Base-by-base conservation (phyloP, 2,797 vertebrate species). In the Amniataba percoides region DNA sequence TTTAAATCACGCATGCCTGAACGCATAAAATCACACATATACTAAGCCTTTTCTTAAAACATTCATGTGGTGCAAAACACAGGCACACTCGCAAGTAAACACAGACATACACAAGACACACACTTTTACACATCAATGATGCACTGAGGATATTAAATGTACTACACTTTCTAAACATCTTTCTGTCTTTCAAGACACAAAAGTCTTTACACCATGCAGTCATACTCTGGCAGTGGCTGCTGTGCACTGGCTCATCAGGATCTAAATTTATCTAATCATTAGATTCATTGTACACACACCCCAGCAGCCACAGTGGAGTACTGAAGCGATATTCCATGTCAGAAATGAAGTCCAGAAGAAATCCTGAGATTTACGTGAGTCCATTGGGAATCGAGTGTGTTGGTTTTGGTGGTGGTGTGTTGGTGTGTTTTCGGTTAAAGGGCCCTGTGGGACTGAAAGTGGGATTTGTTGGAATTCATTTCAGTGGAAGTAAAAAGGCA, bases 381-480 rank as follows among this genome's bases (percentile, higher is more conserved):
- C 64, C 9, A 7, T 6, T 4, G 40, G 65, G 52, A 80, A 58
- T 51, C 52, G 25, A 40, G 43, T 36, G 21, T 58, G 76, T 63
- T 72, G n/a, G n/a, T n/a, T n/a, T 18, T 25, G 6, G 21, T 62
- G 56, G 18, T 56, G 23, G 58, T n/a, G 74, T 18, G 19, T 55
- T 68, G n/a, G n/a, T n/a, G n/a, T n/a, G n/a, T n/a, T 51, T 60
- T 19, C n/a, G 46, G 48, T 69, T 31, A 31, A n/a, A 2, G 5
- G 34, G 15, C 7, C 53, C 39, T 2, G 1, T 4, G 23, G 58
- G 48, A 43, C 39, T 72, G 14, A 40, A 0, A 60, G n/a, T 25
- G 31, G 68, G 71, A 76, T 81, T 71, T 73, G 13, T 53, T 59
- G 31, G 52, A 74, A 78, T 66, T 36, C 19, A 43, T 70, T 66